Evolutionary conservation across 2,888 invertebrate genomes (phyloP).

Genomic region (Bombylius major): DNA sequence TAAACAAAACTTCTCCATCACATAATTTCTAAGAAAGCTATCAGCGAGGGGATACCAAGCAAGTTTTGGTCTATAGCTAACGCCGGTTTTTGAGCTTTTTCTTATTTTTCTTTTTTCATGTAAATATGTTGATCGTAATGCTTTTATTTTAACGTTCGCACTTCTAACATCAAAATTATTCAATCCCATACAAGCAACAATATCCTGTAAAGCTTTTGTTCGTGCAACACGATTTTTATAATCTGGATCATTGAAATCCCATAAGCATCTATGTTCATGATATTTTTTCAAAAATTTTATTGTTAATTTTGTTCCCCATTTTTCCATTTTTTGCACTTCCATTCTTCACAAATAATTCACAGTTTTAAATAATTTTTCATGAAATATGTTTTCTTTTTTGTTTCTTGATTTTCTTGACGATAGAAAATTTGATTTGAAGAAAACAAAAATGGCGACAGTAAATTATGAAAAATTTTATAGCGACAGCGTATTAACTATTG

Average conservation of each 20-base stretch:
- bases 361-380: too few species aligned
- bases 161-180: neutral
- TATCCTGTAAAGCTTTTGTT: slow-evolving; percentile 21
- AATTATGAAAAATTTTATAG: neutral
- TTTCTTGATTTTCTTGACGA: too few species aligned
- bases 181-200: slow-evolving; percentile 20
- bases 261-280: slow-evolving; percentile 20
- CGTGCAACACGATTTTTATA: slow-evolving; percentile 19
- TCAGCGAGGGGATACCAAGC: neutral
- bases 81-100: neutral
- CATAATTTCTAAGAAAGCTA: neutral
- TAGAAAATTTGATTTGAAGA: neutral
- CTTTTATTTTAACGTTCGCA: neutral
- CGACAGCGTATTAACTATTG: neutral
- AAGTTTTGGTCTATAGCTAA: neutral
- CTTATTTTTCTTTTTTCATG: neutral
- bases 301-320: slow-evolving; percentile 22
- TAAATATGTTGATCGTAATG: neutral
- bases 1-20: neutral
- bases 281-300: slow-evolving; percentile 22
- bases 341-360: neutral
- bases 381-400: too few species aligned
- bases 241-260: slow-evolving; percentile 20
- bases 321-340: slow-evolving; percentile 9
- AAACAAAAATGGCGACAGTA: neutral